These are phyloP conservation scores for Branchinecta lynchi DNA, from an alignment of 1,140 invertebrate genomes.

Conservation along the genomic window DNA sequence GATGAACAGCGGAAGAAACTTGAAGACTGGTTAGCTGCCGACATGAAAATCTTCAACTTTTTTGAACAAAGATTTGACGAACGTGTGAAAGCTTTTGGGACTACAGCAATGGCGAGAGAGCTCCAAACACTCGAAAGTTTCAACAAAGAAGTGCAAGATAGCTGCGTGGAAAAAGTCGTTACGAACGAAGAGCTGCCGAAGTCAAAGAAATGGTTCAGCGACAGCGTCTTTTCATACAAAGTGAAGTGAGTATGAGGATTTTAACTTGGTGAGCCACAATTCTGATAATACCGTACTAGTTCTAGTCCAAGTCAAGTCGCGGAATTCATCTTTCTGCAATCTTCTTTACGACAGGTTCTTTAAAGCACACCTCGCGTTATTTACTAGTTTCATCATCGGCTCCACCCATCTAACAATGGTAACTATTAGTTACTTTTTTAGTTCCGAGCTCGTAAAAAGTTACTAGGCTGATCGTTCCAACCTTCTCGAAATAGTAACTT, in stretches of 20 bases:
- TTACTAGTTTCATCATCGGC: too few species aligned
- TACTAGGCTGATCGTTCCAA: too few species aligned
- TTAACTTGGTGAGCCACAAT: background rate
- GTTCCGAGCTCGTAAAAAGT: too few species aligned
- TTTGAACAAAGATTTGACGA: conserved; percentile 11
- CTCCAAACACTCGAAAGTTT: background rate
- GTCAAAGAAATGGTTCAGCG: background rate
- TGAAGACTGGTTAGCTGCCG: conserved; percentile 12
- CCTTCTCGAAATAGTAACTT: too few species aligned
- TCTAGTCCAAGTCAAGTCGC: too few species aligned
- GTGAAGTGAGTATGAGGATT: background rate
- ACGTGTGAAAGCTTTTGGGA: background rate
- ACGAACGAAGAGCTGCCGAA: background rate
- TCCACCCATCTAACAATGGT: too few species aligned
- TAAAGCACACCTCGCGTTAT: too few species aligned
- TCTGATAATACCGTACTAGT: too few species aligned
- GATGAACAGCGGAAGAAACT: background rate
- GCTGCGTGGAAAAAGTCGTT: background rate
- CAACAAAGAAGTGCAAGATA: background rate
- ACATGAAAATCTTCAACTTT: conserved; percentile 6
- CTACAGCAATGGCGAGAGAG: background rate
- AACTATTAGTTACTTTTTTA: too few species aligned
- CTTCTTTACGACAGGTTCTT: too few species aligned
- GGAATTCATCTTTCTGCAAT: too few species aligned
- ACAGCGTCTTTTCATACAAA: background rate